Evolutionary conservation across 2,797 vertebrate species (phyloP).

Genomic region (Pseudochirops cupreus): DNA sequence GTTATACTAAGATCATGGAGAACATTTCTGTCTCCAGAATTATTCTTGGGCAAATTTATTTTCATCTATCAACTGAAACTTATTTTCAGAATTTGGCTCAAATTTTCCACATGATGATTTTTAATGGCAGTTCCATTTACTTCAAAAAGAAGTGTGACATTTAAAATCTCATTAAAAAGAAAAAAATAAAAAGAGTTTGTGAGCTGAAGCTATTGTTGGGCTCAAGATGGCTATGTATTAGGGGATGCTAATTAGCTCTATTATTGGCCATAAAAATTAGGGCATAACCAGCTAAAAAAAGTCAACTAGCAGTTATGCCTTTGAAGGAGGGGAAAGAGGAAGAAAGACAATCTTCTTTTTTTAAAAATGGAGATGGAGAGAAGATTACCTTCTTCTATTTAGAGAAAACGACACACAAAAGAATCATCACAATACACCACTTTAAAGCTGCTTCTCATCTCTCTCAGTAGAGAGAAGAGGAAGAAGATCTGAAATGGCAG

Average conservation of each 20-base stretch:
- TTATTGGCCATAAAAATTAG: neutral
- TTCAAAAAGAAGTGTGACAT: neutral
- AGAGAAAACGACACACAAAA: neutral
- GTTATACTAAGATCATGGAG: neutral
- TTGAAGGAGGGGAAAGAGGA: neutral
- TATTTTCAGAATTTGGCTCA: neutral
- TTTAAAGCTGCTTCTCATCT: neutral
- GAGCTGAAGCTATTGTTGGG: conserved; percentile 17
- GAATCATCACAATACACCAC: no score
- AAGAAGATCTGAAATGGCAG: neutral
- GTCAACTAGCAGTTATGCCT: neutral
- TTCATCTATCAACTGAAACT: neutral
- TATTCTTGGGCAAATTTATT: neutral
- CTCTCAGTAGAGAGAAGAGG: neutral
- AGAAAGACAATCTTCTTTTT: conserved; percentile 6
- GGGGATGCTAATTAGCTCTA: conserved; percentile 56
- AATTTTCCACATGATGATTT: neutral
- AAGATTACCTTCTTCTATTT: neutral
- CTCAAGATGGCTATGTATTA: neutral
- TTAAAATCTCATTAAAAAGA: neutral
- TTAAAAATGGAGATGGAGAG: neutral
- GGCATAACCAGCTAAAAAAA: neutral
- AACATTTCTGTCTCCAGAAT: neutral
- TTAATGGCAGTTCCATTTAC: neutral
- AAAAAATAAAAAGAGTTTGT: neutral